A percentile compares a stretch with the other conserved stretches of the same genome.
Conservation (phyloP, 2,888 invertebrate species). For the Pyrrhia umbra region DNA sequence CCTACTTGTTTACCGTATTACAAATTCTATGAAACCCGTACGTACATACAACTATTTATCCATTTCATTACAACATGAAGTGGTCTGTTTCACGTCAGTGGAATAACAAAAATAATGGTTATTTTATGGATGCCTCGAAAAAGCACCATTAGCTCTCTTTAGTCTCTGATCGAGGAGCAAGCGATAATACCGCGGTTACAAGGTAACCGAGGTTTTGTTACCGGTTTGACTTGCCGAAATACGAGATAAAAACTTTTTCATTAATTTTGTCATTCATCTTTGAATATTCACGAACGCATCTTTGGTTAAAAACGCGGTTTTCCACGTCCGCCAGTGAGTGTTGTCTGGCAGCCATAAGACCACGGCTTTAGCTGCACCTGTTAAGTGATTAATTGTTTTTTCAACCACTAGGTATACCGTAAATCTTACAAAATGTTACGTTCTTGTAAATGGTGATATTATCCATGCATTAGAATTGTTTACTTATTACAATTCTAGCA, state of each 20-base stretch:
- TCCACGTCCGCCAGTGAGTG: not conserved
- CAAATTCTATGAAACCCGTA: constrained; percentile 15
- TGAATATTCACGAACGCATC: not conserved
- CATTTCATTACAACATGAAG: constrained; percentile 41
- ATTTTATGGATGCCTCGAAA: constrained; percentile 48
- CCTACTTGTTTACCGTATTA: not conserved
- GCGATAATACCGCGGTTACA: not conserved
- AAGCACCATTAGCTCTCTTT: constrained; percentile 44
- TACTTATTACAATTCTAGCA: constrained; percentile 8
- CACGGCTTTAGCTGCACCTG: constrained; percentile 32
- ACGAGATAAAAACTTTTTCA: too few species aligned
- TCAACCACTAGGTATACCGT: constrained; percentile 13
- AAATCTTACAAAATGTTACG: constrained; percentile 19
- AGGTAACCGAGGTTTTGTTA: not conserved
- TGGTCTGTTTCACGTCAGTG: constrained; percentile 46
- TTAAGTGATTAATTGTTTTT: constrained; percentile 43
- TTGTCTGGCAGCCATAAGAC: not conserved
- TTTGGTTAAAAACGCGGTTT: not conserved
- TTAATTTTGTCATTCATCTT: too few species aligned
- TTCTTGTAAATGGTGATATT: constrained; percentile 29
- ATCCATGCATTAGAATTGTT: constrained; percentile 28
- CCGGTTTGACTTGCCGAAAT: not conserved
- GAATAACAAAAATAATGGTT: constrained; percentile 52
- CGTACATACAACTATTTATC: constrained; percentile 35
- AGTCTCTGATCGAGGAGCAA: not conserved